Evolutionary conservation across 2,888 invertebrate species (phyloP), one percentile per base, ranked within the genome.

Genomic region (Hypsopygia costalis): DNA sequence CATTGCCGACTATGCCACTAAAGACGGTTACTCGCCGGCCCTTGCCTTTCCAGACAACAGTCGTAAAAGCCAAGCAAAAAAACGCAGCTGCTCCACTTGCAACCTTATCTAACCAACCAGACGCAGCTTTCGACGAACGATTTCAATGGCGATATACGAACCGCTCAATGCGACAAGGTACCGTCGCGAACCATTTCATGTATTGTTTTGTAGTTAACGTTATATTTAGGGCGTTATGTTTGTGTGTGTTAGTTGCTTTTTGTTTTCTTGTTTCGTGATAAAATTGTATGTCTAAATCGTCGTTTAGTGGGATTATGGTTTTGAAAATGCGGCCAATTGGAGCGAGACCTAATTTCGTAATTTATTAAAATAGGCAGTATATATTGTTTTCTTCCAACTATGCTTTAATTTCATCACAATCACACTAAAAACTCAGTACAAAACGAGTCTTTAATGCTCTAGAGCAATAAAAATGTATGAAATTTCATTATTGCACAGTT

Each of bases 31-130:
- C 48, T 46, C 58, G 49, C 62, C 62, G 67, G 64, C 69, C 70
- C 77, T 70, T 74, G 76, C 76, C 75, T 79, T 78, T 77, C 78
- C 79, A 82, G 78, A 72, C 79, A 59, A 61, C 61, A 62, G 70
- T 77, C 67, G 67, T 80, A 74, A 77, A 80, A 79, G 53, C 62
- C 63, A 68, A 74, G 71, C 75, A 85, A 85, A 83, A 78, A 82
- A 79, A 74, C 63, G 60, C 73, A 71, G 73, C 76, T 71, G 76
- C 65, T 56, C 51, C 59, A 64, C 65, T 71, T 79, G 69, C 71
- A 78, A 76, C 81, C 72, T 67, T 78, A 77, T 80, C 78, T 47
- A 66, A 74, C 63, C 69, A 65, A 59, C 58, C 16, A 16, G 62
- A 52, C 43, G 48, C 57, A 52, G 57, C 51, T 47, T 59, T 53